These are phyloP conservation scores for Agonum fuliginosum DNA, from an alignment of 2,888 invertebrate genomes.

Conservation along the genomic window DNA sequence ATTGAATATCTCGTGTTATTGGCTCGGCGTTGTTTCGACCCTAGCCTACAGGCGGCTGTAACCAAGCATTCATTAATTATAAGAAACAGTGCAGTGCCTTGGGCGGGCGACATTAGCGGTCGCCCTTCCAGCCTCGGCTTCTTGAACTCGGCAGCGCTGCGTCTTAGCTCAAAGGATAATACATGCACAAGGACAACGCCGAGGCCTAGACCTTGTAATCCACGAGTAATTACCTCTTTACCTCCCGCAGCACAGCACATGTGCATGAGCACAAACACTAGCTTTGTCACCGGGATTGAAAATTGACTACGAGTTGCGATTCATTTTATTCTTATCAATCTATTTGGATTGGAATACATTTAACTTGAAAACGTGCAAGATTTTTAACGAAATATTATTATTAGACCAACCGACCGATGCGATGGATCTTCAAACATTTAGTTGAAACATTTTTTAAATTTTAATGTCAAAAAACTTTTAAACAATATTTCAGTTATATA, in stretches of 20 bases:
- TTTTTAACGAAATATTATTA: no score
- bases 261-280: no score
- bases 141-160: not conserved
- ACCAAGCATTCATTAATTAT: conserved; percentile 39
- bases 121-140: not conserved
- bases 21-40: not conserved
- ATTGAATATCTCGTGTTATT: not conserved
- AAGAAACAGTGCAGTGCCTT: conserved; percentile 17
- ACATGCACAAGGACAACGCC: conserved; percentile 41
- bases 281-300: not conserved
- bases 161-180: conserved; percentile 43
- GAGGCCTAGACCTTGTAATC: conserved; percentile 36
- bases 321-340: no score
- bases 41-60: no score
- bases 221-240: conserved; percentile 46
- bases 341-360: no score
- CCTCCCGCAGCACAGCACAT: not conserved
- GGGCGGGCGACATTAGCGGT: conserved; percentile 11
- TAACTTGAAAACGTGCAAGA: no score
- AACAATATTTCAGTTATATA: no score
- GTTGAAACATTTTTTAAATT: no score
- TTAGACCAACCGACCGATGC: no score
- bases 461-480: no score
- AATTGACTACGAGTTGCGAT: not conserved
- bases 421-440: no score